Conservation (phyloP, 2,113 vertebrate species). For the Lagopus muta region DNA sequence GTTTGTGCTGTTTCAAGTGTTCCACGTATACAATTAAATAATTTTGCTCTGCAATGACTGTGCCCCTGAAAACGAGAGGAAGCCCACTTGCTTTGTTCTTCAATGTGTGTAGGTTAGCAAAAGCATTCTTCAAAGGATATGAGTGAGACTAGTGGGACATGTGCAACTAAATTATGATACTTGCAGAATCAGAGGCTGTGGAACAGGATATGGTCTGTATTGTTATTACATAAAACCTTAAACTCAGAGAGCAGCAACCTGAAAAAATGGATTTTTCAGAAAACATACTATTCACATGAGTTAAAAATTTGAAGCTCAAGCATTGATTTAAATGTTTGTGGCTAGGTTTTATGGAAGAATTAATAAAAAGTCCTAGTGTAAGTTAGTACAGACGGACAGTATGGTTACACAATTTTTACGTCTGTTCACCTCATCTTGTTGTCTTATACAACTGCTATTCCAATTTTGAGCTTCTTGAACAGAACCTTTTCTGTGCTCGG, state of each 20-base stretch:
- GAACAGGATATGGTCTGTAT: constrained; percentile 54
- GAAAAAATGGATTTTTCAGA: constrained; percentile 17
- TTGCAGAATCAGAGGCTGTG: constrained; percentile 24
- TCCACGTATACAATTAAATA: neutral
- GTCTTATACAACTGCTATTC: neutral
- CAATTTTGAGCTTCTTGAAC: neutral
- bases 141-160: neutral
- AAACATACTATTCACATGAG: neutral
- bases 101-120: constrained; percentile 7
- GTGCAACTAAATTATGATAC: neutral
- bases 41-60: neutral
- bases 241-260: neutral
- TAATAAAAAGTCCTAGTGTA: neutral
- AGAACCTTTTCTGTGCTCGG: neutral
- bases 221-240: constrained; percentile 23
- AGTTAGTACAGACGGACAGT: neutral
- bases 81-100: constrained; percentile 33
- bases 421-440: neutral
- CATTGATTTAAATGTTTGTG: neutral
- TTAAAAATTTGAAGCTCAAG: neutral
- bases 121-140: constrained; percentile 45
- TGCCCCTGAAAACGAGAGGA: neutral
- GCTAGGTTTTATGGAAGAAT: neutral
- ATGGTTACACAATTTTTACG: neutral
- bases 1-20: neutral